Base-by-base conservation (phyloP, 2,797 vertebrate species). In the Crenuchus spilurus region DNA sequence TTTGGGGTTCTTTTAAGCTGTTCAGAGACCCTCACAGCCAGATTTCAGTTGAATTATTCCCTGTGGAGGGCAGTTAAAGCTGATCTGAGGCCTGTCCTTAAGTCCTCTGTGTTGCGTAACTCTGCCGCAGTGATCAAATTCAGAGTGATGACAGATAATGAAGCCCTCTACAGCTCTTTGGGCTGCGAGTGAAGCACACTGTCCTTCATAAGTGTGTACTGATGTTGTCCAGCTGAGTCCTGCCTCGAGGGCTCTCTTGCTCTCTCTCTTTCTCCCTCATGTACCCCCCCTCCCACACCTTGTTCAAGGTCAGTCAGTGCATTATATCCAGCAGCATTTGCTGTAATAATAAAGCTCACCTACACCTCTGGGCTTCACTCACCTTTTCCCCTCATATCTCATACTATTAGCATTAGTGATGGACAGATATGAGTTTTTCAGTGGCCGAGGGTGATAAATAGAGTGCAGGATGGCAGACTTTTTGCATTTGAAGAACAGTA, bases 71-170 rank as follows among this genome's bases (percentile, higher is more conserved):
- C 55, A 8, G n/a, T 37, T 20, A 10, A 4, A 20, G 31, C 55
- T 58, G 55, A 37, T 35, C 55, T 20, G 30, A 37, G 55, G 37
- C n/a, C 55, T 58, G 55, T 6, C 6, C 28, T 33, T 14, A 30
- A 55, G 52, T n/a, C 26, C 52, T n/a, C 7, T n/a, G 10, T 0
- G 55, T 58, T 58, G 16, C 6, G 18, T 35, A 58, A 58, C 55
- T n/a, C 54, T 0, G 16, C 54, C 14, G 54, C 54, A 57, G 54
- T 57, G 31, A 57, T 57, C 54, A 33, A 16, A 33, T 33, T 31
- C n/a, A n/a, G 31, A 33, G 55, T 22, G 55, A 35, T 58, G 55
- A 58, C 55, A 3, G 55, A 58, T 58, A 37, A 58, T 35, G 55
- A 3, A 20, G 24, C 46, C 46, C 18, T 49, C 46, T 20, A n/a